A percentile compares a stretch with the other conserved stretches of the same genome.
Evolutionary conservation across 2,888 invertebrate species (phyloP).

Genomic region (Subacronicta megacephala): DNA sequence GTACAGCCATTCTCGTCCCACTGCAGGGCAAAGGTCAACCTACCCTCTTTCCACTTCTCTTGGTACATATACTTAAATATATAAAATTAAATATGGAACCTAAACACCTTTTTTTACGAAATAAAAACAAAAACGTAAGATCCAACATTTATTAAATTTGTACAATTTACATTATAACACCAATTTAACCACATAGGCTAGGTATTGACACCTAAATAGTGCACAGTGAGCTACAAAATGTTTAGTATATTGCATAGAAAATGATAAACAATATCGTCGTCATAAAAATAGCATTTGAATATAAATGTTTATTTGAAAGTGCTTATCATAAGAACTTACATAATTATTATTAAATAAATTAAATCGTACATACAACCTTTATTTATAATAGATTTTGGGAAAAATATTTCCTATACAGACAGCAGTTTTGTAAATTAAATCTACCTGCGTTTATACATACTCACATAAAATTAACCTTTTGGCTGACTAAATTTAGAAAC

Average conservation of each 20-base stretch:
- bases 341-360: conserved; percentile 40
- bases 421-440: conserved; percentile 17
- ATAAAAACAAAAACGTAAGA: conserved; percentile 57
- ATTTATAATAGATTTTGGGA: conserved; percentile 27
- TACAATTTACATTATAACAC: conserved; percentile 82
- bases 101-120: not conserved
- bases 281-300: conserved; percentile 55
- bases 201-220: conserved; percentile 69
- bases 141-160: conserved; percentile 88
- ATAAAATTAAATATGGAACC: too few species aligned
- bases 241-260: conserved; percentile 70
- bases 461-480: not conserved
- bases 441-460: too few species aligned
- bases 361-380: conserved; percentile 51
- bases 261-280: conserved; percentile 46
- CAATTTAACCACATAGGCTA: conserved; percentile 64
- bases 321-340: conserved; percentile 48
- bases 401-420: conserved; percentile 1
- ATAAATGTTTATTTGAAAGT: conserved; percentile 48
- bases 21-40: too few species aligned
- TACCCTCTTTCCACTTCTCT: too few species aligned
- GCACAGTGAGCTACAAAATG: conserved; percentile 72
- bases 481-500: too few species aligned
- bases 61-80: too few species aligned
- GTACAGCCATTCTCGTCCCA: too few species aligned